phyloP scores from a whole-genome alignment of 1,140 invertebrate genomes.

The Lamellibrachia luymesi region DNA sequence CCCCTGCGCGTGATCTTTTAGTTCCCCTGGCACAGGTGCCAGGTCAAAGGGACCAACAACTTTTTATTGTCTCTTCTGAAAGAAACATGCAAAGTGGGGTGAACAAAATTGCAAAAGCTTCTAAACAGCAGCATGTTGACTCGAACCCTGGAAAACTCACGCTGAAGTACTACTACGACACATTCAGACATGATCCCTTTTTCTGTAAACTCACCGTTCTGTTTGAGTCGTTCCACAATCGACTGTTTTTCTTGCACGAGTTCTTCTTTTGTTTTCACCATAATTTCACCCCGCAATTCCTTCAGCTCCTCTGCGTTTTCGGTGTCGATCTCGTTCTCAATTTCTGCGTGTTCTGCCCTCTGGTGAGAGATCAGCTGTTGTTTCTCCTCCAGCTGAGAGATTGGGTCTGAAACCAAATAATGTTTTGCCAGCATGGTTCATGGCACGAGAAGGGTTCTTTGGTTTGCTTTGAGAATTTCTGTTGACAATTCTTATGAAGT shows the following conservation, averaged over 20 bases:
- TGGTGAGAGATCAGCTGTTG: slow-evolving; percentile 43
- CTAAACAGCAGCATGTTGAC: too few relatives aligned
- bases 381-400: slow-evolving; percentile 36
- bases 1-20: too few relatives aligned
- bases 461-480: too few relatives aligned
- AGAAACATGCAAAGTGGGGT: too few relatives aligned
- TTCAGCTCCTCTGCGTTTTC: slow-evolving; percentile 40
- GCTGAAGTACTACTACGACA: too few relatives aligned
- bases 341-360: slow-evolving; percentile 35
- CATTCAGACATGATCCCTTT: too few relatives aligned
- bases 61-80: too few relatives aligned
- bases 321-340: slow-evolving; percentile 47
- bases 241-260: slow-evolving; percentile 33
- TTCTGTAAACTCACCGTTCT: not conserved
- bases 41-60: too few relatives aligned
- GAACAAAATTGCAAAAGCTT: too few relatives aligned
- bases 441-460: not conserved
- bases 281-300: slow-evolving; percentile 32
- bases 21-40: too few relatives aligned
- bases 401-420: slow-evolving; percentile 37
- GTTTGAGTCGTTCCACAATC: slow-evolving; percentile 32
- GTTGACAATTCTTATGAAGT: too few relatives aligned
- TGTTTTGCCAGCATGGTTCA: not conserved
- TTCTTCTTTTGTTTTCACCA: slow-evolving; percentile 36
- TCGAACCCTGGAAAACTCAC: too few relatives aligned